Base-by-base conservation (phyloP, 2,113 vertebrate species). In the Gymnarchus niloticus region DNA sequence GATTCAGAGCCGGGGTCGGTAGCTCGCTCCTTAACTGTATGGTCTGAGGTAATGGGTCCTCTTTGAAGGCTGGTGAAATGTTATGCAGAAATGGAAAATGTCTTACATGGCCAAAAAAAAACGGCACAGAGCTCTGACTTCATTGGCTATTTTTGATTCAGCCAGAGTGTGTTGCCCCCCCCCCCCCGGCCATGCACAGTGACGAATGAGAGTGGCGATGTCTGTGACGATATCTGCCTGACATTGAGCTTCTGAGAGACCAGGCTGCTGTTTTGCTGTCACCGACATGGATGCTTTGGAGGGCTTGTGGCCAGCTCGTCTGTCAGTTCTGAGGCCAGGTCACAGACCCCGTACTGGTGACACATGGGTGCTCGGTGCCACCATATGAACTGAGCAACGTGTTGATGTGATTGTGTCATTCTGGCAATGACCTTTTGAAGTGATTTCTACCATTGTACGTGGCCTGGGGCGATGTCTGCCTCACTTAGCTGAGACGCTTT, bases 101-200 rank as follows among this genome's bases (percentile, higher is more conserved):
- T 54, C n/a, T 81, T 81, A 33, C 48, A 8, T n/a, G 33, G 19
- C 8, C 77, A 49, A 23, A 80, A 54, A 77, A 41, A 49, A 51
- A 48, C 48, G 28, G 14, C 12, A 33, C 80, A 12, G 80, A 81
- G 48, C 48, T 77, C 1, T 41, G 73, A 44, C 73, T 9, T 77
- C 17, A 77, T 77, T 77, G 28, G 73, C 44, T 44, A 77, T 77
- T 37, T 77, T 77, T 77, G 37, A 77, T 77, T 37, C 73, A 77
- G 37, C 37, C 37, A 1, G 73, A 12, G 44, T 77, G 73, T 44
- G 44, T 77, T 77, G 37, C 41, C 41, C 7, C 19, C 49, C 8
- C 8, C 49, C 37, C 56, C 56, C 19, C 51, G 17, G 4, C 25
- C 28, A 12, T 37, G 14, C 51, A 83, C 25, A 37, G 10, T 83